phyloP scores from a whole-genome alignment of 2,797 vertebrate species.

The Cheirogaleus major region DNA sequence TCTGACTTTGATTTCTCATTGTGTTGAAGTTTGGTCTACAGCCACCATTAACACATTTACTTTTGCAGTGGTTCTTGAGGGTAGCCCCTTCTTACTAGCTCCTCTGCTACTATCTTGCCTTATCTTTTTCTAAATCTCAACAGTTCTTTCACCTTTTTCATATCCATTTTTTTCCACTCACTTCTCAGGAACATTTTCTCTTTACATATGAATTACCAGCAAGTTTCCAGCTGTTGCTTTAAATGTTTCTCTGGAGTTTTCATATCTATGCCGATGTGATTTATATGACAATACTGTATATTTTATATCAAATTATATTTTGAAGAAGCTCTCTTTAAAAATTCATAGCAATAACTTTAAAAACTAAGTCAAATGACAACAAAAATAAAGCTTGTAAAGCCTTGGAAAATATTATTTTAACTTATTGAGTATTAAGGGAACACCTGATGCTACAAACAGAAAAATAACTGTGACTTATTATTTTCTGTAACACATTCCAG shows the following conservation, averaged over 20 bases:
- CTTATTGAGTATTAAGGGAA: not conserved
- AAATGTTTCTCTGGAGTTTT: constrained; percentile 10
- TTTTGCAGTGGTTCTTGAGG: too few relatives aligned
- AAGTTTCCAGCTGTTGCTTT: not conserved
- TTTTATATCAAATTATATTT: constrained; percentile 41
- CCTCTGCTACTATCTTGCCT: not conserved
- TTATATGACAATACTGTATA: not conserved
- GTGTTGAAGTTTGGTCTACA: not conserved
- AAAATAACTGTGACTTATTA: not conserved
- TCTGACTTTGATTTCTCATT: not conserved
- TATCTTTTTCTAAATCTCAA: not conserved
- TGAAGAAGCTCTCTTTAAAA: constrained; percentile 52
- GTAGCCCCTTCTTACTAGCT: not conserved
- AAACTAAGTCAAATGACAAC: not conserved
- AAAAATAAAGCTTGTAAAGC: not conserved
- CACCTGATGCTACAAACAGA: not conserved
- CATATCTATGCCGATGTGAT: not conserved
- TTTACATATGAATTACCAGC: not conserved
- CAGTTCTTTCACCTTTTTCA: not conserved
- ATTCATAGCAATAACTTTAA: not conserved
- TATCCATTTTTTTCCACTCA: not conserved
- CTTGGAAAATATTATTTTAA: not conserved
- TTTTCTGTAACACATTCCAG: not conserved
- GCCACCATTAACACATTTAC: not conserved
- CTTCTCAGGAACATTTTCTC: not conserved